phyloP scores from a whole-genome alignment of 2,797 vertebrate genomes.

The Nothura maculosa region DNA sequence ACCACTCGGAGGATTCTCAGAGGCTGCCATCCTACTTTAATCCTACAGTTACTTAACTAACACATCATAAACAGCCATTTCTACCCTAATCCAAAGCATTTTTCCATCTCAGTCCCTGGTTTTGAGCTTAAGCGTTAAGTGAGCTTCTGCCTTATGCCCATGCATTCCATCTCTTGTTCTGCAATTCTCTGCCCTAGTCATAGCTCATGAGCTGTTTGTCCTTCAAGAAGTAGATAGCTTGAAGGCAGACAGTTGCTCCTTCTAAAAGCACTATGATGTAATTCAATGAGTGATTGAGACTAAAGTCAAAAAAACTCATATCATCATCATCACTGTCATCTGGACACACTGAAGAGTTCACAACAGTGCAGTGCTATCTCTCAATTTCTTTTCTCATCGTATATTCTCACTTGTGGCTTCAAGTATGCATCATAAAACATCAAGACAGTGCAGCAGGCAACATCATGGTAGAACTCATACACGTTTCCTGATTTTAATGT shows the following conservation, averaged over 20 bases:
- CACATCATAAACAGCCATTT: not conserved
- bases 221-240: not conserved
- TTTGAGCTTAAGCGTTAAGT: not conserved
- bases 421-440: not conserved
- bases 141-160: rapidly evolving
- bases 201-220: not conserved
- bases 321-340: not conserved
- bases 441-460: not conserved
- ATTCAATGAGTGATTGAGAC: not conserved
- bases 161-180: not conserved
- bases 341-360: not conserved
- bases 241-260: not conserved
- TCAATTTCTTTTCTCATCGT: not conserved
- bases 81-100: not conserved
- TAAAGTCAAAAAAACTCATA: not conserved
- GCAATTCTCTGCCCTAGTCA: not conserved
- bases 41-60: not conserved
- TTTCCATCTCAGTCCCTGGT: not conserved
- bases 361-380: not conserved
- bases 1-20: not conserved
- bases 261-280: not conserved
- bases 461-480: not conserved
- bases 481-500: not conserved
- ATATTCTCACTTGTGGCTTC: not conserved
- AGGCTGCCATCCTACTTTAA: not conserved